These are phyloP conservation scores for Operophtera brumata DNA, from an alignment of 2,888 invertebrate genomes.

Conservation along the genomic window DNA sequence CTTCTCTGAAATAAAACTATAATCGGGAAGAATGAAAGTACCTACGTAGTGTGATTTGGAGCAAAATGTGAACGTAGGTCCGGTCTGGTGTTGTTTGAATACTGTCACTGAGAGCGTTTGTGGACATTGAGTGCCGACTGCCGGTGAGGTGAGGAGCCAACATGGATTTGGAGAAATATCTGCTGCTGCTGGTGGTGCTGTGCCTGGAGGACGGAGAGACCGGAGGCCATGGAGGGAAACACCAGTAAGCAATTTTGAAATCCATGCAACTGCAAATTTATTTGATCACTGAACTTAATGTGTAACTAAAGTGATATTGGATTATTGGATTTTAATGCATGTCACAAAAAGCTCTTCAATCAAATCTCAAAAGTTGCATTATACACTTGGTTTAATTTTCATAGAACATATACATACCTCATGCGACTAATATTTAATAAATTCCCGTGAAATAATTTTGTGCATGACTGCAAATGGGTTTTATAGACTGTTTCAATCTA, in stretches of 20 bases:
- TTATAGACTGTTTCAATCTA: background rate
- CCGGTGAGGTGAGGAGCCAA: conserved; percentile 12
- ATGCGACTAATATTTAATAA: background rate
- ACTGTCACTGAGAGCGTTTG: conserved; percentile 39
- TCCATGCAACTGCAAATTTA: background rate
- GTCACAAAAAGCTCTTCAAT: background rate
- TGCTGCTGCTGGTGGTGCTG: conserved; percentile 57
- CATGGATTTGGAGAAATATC: conserved; percentile 63
- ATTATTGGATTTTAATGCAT: no score
- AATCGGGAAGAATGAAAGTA: conserved; percentile 54
- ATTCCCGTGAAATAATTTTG: background rate
- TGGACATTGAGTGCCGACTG: conserved; percentile 42
- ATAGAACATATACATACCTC: background rate
- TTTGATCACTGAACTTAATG: no score
- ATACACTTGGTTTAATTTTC: background rate
- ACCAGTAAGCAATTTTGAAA: conserved; percentile 59
- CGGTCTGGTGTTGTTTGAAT: conserved; percentile 44
- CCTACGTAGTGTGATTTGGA: conserved; percentile 50
- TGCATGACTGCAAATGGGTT: background rate
- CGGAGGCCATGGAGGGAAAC: conserved; percentile 68
- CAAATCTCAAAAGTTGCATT: background rate
- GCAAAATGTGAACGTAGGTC: conserved; percentile 64
- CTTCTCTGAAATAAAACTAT: conserved; percentile 53
- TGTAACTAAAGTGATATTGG: no score
- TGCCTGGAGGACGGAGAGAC: conserved; percentile 59